Conservation (phyloP, 2,888 invertebrate genomes). For the Andrena praecox region DNA sequence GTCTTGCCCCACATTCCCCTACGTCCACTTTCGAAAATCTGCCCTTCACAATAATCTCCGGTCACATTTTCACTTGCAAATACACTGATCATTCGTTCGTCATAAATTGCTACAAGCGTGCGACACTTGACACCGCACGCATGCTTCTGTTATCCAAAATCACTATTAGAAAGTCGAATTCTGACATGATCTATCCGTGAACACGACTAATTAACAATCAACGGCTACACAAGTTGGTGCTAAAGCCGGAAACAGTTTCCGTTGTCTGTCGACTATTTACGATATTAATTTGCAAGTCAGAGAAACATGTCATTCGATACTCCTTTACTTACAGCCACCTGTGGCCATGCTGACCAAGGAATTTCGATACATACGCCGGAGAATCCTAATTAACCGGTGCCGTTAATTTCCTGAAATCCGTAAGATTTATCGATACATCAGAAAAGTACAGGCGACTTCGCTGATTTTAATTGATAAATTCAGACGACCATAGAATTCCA, state of each 20-base stretch:
- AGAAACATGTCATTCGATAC: neutral
- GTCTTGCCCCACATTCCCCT: no score
- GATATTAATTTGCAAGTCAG: neutral
- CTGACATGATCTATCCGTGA: neutral
- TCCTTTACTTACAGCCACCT: neutral
- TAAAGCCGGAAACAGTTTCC: neutral
- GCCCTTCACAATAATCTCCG: neutral
- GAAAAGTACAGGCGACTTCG: neutral
- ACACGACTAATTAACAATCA: neutral
- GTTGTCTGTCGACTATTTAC: neutral
- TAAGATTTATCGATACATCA: neutral
- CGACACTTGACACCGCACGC: neutral
- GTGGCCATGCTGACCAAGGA: neutral
- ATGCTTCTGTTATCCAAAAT: neutral
- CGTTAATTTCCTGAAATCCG: neutral
- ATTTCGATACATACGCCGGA: neutral
- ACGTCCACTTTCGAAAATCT: neutral
- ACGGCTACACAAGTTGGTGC: no score
- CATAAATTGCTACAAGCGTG: neutral
- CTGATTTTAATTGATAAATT: neutral
- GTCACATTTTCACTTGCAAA: neutral
- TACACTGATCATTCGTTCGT: neutral
- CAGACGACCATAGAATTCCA: neutral
- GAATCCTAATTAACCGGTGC: neutral
- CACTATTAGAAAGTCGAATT: constrained; percentile 30